These are phyloP conservation scores for Coreius guichenoti DNA, from an alignment of 2,797 vertebrate genomes.

Conservation along the genomic window DNA sequence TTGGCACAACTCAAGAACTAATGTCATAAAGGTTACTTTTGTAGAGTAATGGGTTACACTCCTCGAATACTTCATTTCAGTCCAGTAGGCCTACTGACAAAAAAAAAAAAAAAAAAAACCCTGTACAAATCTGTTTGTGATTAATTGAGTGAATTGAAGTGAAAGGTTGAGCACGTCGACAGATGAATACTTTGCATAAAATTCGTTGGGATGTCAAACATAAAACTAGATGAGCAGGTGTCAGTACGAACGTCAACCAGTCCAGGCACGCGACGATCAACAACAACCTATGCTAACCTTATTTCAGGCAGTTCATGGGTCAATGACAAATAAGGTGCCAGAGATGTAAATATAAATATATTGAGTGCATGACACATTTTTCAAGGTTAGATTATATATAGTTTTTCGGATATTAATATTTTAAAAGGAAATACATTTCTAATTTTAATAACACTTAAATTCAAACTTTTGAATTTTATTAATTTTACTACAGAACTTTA, in stretches of 20 bases:
- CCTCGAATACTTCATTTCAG: slow-evolving; percentile 11
- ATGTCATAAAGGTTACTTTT: background rate
- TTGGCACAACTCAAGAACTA: slow-evolving; percentile 52
- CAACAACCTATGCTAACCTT: background rate
- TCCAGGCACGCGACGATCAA: background rate
- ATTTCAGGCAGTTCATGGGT: background rate
- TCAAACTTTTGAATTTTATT: too few relatives aligned
- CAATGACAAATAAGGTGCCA: background rate
- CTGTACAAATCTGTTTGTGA: background rate
- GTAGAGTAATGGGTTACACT: background rate
- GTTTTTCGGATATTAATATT: background rate
- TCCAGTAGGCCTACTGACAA: background rate
- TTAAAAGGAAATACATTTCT: background rate
- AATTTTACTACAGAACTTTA: background rate
- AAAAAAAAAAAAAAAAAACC: too few relatives aligned
- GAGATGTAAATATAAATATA: background rate
- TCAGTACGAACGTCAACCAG: slow-evolving; percentile 10
- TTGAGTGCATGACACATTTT: background rate
- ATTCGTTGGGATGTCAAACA: slow-evolving; percentile 65
- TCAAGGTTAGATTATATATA: background rate
- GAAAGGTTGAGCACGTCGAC: slow-evolving; percentile 30
- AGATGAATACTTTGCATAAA: slow-evolving; percentile 70
- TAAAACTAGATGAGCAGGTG: slow-evolving; percentile 60
- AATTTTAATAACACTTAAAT: background rate
- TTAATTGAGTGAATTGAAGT: background rate